Percentiles rank a stretch among this genome's conserved stretches.
phyloP scores from a whole-genome alignment of 1,140 invertebrate genomes.

The Atta texana region DNA sequence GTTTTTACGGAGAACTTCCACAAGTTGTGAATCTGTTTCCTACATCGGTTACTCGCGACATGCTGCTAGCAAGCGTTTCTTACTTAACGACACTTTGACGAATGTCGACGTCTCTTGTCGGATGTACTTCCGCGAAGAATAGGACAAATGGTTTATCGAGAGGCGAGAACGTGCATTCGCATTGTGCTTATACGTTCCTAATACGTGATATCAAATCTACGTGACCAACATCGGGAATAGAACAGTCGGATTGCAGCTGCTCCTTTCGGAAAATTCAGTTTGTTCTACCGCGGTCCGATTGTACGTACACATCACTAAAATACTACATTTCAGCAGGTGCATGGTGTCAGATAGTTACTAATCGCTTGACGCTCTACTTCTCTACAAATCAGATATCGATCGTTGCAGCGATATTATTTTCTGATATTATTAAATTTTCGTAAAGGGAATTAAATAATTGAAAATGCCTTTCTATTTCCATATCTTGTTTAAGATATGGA shows the following conservation, averaged over 20 bases:
- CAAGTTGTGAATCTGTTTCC: conserved; percentile 20
- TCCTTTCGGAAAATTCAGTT: conserved; percentile 40
- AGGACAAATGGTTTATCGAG: conserved; percentile 57
- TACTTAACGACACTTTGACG: conserved; percentile 69
- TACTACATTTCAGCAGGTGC: conserved; percentile 6
- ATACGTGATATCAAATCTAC: conserved; percentile 59
- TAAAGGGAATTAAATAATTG: not conserved
- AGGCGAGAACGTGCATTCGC: conserved; percentile 46
- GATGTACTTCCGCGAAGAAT: conserved; percentile 39
- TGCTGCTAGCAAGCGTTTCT: conserved; percentile 32
- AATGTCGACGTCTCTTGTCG: conserved; percentile 52
- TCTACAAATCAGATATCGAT: not conserved
- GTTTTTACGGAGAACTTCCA: conserved; percentile 11
- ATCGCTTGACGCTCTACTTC: not conserved
- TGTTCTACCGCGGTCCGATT: conserved; percentile 5
- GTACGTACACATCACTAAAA: conserved; percentile 36
- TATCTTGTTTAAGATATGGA: not conserved
- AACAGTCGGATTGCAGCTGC: conserved; percentile 49
- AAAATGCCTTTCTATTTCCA: not conserved
- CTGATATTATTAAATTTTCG: not conserved
- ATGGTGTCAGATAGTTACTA: not conserved
- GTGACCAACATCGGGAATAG: conserved; percentile 48
- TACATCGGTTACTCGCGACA: conserved; percentile 35
- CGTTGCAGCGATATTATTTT: not conserved
- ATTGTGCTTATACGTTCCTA: conserved; percentile 57